Evolutionary conservation across 37 sponge, comb jelly and placozoan genomes (phyloP), one percentile per base, ranked within the genome.

Genomic region (Axinella damicornis): DNA sequence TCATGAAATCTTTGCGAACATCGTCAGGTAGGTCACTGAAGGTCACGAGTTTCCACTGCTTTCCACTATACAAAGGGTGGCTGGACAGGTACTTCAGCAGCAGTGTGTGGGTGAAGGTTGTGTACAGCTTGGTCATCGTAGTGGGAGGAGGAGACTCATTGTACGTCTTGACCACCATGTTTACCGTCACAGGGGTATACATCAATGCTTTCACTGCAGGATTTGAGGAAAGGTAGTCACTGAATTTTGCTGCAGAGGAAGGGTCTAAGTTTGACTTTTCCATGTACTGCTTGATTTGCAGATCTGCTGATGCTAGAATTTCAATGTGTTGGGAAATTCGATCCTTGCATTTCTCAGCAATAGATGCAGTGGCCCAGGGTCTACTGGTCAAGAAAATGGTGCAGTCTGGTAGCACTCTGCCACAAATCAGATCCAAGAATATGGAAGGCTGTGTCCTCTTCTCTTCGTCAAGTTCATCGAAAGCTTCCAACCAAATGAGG

Each of bases 361-460:
- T n/a, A n/a, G n/a, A n/a, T n/a, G n/a, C n/a, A n/a, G n/a, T 77
- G 63, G 78, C 78, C 41, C 35, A 62, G 32, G 78, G 78, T 25
- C 78, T 61, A 40, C 78, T 77, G 30, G 78, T 60, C 30, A 77
- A 37, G 40, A 60, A 35, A 54, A 77, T 60, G 21, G 78, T 62
- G 35, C 37, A 35, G n/a, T 53, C 41, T 35, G 78, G 78, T 36
- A 77, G 78, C 63, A 30, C 30, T n/a, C 30, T 38, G 36, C 78
- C 78, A 61, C 36, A 28, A 24, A 77, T 59, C n/a, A 77, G 61
- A n/a, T 77, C 37, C 58, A 36, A 33, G 34, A 77, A 77, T 61
- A 77, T 53, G 38, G 63, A 62, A 57, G 16, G 18, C 30, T 60
- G 34, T 77, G 78, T 53, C 38, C 63, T 60, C 63, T 39, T 61